Evolutionary conservation across 2,888 invertebrate species (phyloP).

Genomic region (Pollenia angustigena): DNA sequence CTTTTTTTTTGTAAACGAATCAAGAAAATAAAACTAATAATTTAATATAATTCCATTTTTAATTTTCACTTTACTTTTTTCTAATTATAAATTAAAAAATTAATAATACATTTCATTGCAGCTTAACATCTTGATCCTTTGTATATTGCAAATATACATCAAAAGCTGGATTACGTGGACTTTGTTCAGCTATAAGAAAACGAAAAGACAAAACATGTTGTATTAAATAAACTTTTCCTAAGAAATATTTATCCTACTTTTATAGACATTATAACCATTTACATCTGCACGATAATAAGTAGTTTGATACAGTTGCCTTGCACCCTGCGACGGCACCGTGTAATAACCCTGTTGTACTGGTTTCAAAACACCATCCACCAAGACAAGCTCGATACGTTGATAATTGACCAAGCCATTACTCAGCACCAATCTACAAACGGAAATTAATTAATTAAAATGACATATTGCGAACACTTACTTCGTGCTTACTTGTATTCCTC

Average conservation of each 20-base stretch:
- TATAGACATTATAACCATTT: constrained; percentile 78
- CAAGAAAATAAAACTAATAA: too few species aligned
- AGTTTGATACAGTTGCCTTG: constrained; percentile 75
- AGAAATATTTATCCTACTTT: constrained; percentile 68
- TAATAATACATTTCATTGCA: neutral
- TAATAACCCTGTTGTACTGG: constrained; percentile 80
- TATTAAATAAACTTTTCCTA: neutral
- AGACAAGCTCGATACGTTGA: constrained; percentile 78
- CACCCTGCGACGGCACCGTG: constrained; percentile 77
- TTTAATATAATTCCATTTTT: too few species aligned
- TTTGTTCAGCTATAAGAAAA: constrained; percentile 75
- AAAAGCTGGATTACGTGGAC: constrained; percentile 71
- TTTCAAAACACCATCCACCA: constrained; percentile 73
- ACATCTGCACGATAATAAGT: constrained; percentile 79
- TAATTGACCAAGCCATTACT: constrained; percentile 80
- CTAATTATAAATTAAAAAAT: neutral
- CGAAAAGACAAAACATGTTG: neutral
- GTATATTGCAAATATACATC: constrained; percentile 64
- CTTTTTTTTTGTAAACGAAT: too few species aligned
- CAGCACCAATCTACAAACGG: constrained; percentile 75
- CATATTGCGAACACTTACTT: neutral
- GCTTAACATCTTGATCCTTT: constrained; percentile 43
- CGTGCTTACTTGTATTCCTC: constrained; percentile 79
- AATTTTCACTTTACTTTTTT: neutral
- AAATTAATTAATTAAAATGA: neutral